phyloP scores from a whole-genome alignment of 2,888 invertebrate genomes.

The Volucella zonaria region DNA sequence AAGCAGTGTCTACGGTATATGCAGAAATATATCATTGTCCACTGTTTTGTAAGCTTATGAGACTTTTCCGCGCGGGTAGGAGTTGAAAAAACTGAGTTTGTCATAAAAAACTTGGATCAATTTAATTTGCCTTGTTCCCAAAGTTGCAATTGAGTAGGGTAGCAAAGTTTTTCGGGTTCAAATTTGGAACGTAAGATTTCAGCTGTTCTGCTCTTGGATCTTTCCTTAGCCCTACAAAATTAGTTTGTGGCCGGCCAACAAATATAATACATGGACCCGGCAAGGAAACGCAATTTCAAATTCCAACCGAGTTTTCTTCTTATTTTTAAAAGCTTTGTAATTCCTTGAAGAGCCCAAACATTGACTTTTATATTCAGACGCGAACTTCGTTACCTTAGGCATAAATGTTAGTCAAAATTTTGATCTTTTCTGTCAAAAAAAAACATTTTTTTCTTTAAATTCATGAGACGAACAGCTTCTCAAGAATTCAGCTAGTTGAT shows the following conservation, averaged over 20 bases:
- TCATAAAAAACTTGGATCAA: slow-evolving; percentile 2
- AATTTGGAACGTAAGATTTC: too few species aligned
- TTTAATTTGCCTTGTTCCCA: slow-evolving; percentile 1
- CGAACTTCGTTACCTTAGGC: neutral
- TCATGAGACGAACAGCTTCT: too few species aligned
- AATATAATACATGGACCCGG: neutral
- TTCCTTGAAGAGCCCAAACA: neutral
- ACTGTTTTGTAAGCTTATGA: neutral
- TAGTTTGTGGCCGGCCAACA: neutral
- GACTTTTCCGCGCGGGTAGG: neutral
- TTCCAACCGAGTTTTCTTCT: neutral
- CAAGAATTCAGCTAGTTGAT: too few species aligned
- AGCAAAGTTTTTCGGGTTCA: slow-evolving; percentile 19
- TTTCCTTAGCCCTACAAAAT: neutral
- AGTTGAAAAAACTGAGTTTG: slow-evolving; percentile 5
- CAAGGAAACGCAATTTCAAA: neutral
- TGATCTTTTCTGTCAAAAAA: neutral
- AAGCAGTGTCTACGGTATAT: neutral
- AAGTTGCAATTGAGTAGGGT: slow-evolving; percentile 32
- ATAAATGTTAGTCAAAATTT: neutral
- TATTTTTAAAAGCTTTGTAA: too few species aligned
- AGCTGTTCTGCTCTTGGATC: too few species aligned
- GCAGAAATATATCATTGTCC: neutral
- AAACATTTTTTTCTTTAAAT: too few species aligned
- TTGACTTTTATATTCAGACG: neutral